A percentile compares a stretch with the other conserved stretches of the same genome.
phyloP scores from a whole-genome alignment of 2,797 vertebrate species.

The Mus caroli region DNA sequence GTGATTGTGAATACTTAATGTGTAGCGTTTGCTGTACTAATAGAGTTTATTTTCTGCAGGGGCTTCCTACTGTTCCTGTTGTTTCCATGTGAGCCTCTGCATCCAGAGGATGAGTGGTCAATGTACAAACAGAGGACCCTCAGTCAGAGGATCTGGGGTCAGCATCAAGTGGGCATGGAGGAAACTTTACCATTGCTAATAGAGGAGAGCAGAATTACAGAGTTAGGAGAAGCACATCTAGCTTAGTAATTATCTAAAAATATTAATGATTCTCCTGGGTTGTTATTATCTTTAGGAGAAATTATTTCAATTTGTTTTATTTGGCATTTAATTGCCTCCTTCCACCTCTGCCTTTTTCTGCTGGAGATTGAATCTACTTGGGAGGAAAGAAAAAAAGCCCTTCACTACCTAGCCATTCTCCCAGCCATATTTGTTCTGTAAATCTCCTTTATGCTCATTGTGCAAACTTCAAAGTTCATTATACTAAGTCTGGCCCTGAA shows the following conservation, averaged over 20 bases:
- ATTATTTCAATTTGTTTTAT: not conserved
- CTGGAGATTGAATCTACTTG: not conserved
- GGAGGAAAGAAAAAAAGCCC: not conserved
- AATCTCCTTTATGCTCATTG: not conserved
- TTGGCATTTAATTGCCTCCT: not conserved
- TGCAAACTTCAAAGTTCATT: not conserved
- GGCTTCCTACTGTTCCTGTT: not conserved
- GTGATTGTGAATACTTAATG: not conserved
- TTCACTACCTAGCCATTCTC: not conserved
- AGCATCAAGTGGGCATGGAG: not conserved
- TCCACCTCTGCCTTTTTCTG: not conserved
- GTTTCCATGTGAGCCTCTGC: not conserved
- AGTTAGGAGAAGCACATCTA: not conserved
- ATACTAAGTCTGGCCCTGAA: not conserved
- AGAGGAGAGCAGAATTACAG: not conserved
- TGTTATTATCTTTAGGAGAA: slow-evolving; percentile 26
- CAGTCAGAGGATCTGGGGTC: not conserved
- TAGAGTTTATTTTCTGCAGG: not conserved
- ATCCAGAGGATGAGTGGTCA: not conserved
- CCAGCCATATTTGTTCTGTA: not conserved
- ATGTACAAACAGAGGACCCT: not conserved
- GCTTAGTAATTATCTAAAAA: not conserved
- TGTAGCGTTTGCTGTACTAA: not conserved
- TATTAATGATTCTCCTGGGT: not conserved
- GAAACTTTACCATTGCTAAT: not conserved